Base-by-base conservation (phyloP, 2,113 vertebrate genomes). In the Phaetusa simplex region DNA sequence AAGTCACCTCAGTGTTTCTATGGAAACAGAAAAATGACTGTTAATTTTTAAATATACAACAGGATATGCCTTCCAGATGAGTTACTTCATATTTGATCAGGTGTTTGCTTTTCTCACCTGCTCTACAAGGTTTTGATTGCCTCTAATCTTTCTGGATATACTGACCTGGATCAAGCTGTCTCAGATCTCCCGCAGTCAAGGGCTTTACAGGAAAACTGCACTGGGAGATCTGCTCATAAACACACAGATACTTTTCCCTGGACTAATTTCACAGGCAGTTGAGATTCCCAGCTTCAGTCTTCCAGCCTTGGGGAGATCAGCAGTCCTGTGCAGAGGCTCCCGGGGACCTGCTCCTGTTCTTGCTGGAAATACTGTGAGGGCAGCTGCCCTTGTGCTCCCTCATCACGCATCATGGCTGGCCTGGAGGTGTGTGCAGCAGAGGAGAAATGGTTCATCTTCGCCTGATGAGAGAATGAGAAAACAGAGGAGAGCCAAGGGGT, bases 11-110 rank as follows among this genome's bases (percentile, higher is more conserved):
- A 22, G 34, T 36, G 82, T 94, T 95, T 77, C 94, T 89, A 94
- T 79, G 86, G 94, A 67, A 97, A 89, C 91, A 74, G 42, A 70
- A 93, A 96, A 84, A 90, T 74, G 24, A 67, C 71, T 82, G 80
- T 69, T 95, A 55, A 86, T 66, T 92, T 94, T 36, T 90, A 87
- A 83, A 42, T 38, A 40, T 32, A 66, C 40, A 58, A 74, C 40
- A 65, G 36, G 69, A 89, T 72, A 61, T 26, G 20, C 17, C 59
- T 93, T 84, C 77, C 58, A 90, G 50, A 50, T 47, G 52, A 78
- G 24, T 69, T 84, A 70, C 12, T 95, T 87, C 43, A 5, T 34
- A n/a, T 83, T 43, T 82, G 55, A 78, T 59, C 62, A 27, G 64
- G 36, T 3, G 3, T 64, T 86, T 79, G n/a, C 70, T 62, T 86